A percentile compares a stretch with the other conserved stretches of the same genome.
Conservation (phyloP, 2,113 vertebrate genomes). For the Gymnobelideus leadbeateri region DNA sequence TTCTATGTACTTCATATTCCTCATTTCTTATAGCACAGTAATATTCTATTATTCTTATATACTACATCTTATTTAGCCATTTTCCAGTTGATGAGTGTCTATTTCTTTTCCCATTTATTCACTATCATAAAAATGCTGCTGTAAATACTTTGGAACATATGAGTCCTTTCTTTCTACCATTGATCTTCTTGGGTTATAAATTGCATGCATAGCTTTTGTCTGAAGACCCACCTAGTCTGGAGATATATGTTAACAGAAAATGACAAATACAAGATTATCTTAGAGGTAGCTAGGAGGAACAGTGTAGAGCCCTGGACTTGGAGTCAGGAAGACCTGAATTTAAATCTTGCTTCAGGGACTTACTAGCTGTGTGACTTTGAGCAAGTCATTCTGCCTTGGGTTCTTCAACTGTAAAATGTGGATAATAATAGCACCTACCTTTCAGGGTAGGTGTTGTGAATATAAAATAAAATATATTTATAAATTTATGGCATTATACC, state of each 20-base stretch:
- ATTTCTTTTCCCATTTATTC: no score
- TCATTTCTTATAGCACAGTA: no score
- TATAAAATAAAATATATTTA: background rate
- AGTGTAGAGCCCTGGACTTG: background rate
- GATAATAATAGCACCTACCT: background rate
- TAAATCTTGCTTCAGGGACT: background rate
- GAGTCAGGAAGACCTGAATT: background rate
- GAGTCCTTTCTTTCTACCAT: no score
- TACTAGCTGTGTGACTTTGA: background rate
- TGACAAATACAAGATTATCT: background rate
- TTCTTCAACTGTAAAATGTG: background rate
- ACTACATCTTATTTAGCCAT: no score
- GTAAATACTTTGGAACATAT: no score
- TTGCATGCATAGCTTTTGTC: no score
- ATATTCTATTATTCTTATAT: no score
- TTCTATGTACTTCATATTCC: no score
- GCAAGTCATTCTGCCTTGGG: background rate
- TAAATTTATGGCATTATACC: background rate
- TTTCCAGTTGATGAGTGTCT: no score
- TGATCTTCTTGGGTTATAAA: no score
- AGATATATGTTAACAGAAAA: background rate
- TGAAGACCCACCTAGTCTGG: constrained; percentile 14
- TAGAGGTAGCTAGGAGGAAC: background rate
- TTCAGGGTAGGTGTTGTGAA: background rate
- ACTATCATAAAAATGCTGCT: no score